Percentiles rank a stretch among this genome's conserved stretches.
phyloP scores from a whole-genome alignment of 2,113 vertebrate species.

The Menura novaehollandiae region DNA sequence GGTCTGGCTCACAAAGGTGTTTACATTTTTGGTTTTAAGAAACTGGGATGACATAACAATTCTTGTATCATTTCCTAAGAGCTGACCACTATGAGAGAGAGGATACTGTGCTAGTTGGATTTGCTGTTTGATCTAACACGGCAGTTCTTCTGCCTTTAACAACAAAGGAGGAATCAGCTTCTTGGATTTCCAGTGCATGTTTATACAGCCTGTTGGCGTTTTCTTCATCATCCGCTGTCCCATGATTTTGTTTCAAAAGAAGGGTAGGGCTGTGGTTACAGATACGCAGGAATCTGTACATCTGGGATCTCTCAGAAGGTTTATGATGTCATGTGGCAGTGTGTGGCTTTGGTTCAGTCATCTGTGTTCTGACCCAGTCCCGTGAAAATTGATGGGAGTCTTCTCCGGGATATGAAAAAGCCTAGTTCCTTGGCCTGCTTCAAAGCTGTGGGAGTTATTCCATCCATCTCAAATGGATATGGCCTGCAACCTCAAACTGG shows the following conservation, averaged over 20 bases:
- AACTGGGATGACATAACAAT: not conserved
- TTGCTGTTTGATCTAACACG: constrained; percentile 31
- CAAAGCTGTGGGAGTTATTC: not conserved
- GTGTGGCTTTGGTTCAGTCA: not conserved
- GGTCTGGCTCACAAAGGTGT: not conserved
- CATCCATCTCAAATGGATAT: not conserved
- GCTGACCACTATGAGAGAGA: not conserved
- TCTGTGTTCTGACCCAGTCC: not conserved
- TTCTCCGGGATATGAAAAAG: not conserved
- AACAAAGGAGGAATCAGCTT: not conserved
- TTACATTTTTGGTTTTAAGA: not conserved
- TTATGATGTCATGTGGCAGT: not conserved
- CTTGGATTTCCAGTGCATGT: constrained; percentile 10
- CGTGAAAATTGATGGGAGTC: not conserved
- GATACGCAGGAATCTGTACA: not conserved
- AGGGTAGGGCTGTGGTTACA: not conserved
- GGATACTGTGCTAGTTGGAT: constrained; percentile 19
- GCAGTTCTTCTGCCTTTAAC: not conserved
- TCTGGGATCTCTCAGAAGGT: not conserved
- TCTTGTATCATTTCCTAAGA: not conserved
- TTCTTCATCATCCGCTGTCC: not conserved
- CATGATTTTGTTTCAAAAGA: not conserved
- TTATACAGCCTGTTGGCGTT: not conserved
- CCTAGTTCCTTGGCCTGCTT: not conserved
- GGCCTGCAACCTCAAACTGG: not conserved